These are phyloP conservation scores for Falco biarmicus DNA, from an alignment of 2,797 vertebrate genomes.

Conservation along the genomic window DNA sequence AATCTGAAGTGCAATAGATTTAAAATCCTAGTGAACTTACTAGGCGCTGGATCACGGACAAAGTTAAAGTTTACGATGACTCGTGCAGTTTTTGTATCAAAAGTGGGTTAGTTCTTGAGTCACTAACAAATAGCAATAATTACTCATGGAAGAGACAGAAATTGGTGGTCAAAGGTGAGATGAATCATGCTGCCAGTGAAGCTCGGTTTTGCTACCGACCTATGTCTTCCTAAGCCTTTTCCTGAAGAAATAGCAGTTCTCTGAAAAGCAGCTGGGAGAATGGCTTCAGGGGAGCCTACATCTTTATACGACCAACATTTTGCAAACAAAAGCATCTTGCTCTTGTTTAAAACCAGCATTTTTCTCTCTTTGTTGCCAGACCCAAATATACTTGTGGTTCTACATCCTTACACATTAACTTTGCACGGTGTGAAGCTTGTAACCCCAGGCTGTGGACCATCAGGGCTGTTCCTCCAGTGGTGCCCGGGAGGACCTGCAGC, in stretches of 20 bases:
- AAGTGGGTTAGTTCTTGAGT: not conserved
- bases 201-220: not conserved
- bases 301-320: not conserved
- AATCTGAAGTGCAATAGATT: not conserved
- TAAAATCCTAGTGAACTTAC: not conserved
- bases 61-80: constrained; percentile 4
- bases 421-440: not conserved
- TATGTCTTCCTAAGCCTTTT: not conserved
- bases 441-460: fast-evolving
- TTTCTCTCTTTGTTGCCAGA: not conserved
- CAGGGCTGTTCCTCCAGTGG: fast-evolving
- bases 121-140: constrained; percentile 5
- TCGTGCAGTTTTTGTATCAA: not conserved
- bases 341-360: not conserved
- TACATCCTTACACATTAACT: not conserved
- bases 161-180: constrained; percentile 10
- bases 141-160: not conserved
- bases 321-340: not conserved
- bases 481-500: not conserved
- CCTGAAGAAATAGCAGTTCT: fast-evolving
- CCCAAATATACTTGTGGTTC: not conserved
- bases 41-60: not conserved
- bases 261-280: not conserved
- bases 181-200: not conserved
- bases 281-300: not conserved